Evolutionary conservation across 1,140 invertebrate species (phyloP), one percentile per base, ranked within the genome.

Genomic region (Dufourea novaeangliae): DNA sequence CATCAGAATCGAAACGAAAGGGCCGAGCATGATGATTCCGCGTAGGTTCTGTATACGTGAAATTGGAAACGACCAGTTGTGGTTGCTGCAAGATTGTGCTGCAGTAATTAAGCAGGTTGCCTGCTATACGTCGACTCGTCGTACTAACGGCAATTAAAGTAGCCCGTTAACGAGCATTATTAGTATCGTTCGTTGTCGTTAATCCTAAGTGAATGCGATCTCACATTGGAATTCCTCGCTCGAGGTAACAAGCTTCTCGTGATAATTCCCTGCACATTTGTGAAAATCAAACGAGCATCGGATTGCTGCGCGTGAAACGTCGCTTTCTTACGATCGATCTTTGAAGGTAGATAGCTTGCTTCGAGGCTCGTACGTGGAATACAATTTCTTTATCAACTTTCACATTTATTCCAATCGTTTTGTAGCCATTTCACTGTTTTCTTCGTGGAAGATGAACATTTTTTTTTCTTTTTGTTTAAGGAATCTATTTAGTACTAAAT

Each of bases 91-190:
- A 66, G 70, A 74, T 68, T 32, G 27, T 37, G 64, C 64, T 44
- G 72, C 73, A 76, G 73, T 77, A 68, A 77, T 76, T 80, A 76
- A 80, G 52, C 37, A 20, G 14, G 22, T 6, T 27, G 34, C 39
- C 29, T 44, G 50, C n/a, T 44, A 75, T 39, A 41, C 72, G 66
- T 32, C 50, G 52, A 27, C 27, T 25, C 68, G 74, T 25, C 66
- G n/a, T 50, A 20, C 22, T 22, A 11, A 14, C 59, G 72, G 34
- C 73, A 34, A 76, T 76, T 76, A 76, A 59, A 76, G 64, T 50
- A 37, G 1, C 73, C 34, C 54, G 34, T 17, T 69, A 76, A 76
- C 64, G 73, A 69, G 14, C 32, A 50, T 76, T 69, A 75, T 75
- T 69, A 67, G 69, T 75, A 69, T 57, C 29, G 64, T 46, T 69